phyloP scores from a whole-genome alignment of 2,888 invertebrate genomes.

The Scotopteryx bipunctaria region DNA sequence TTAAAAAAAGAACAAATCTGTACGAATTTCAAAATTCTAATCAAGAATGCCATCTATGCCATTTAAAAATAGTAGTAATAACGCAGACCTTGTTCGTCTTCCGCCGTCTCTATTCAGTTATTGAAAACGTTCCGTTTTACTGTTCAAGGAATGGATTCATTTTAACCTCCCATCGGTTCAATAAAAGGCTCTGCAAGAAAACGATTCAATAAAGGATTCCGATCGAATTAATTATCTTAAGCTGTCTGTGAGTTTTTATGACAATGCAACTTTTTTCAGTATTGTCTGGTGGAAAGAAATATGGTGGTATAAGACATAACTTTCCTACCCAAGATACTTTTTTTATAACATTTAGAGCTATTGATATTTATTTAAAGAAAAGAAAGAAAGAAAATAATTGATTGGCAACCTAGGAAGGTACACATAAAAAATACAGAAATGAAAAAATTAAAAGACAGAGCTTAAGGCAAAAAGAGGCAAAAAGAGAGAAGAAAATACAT shows the following conservation, averaged over 20 bases:
- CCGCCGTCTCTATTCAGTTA: conserved; percentile 54
- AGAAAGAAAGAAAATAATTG: too few relatives aligned
- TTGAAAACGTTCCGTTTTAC: conserved; percentile 67
- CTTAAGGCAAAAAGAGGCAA: too few relatives aligned
- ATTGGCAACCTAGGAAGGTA: too few relatives aligned
- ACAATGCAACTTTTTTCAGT: conserved; percentile 1
- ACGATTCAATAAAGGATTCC: conserved; percentile 41
- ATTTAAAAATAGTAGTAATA: too few relatives aligned
- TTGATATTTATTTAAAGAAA: neutral
- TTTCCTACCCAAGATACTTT: too few relatives aligned
- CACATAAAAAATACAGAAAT: too few relatives aligned
- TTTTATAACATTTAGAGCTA: too few relatives aligned
- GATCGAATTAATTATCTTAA: conserved; percentile 37
- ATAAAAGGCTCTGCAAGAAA: conserved; percentile 34
- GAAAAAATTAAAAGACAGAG: too few relatives aligned
- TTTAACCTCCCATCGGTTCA: conserved; percentile 29
- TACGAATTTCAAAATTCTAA: conserved; percentile 51
- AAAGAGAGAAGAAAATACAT: too few relatives aligned
- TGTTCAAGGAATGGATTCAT: conserved; percentile 42
- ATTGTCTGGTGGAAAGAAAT: neutral
- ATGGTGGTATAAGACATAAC: too few relatives aligned
- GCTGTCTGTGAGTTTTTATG: conserved; percentile 25
- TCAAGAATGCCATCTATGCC: conserved; percentile 39
- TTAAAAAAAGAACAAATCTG: conserved; percentile 22
- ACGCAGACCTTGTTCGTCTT: conserved; percentile 44